Conservation (phyloP, 2,113 vertebrate genomes). For the Protobothrops mucrosquamatus region DNA sequence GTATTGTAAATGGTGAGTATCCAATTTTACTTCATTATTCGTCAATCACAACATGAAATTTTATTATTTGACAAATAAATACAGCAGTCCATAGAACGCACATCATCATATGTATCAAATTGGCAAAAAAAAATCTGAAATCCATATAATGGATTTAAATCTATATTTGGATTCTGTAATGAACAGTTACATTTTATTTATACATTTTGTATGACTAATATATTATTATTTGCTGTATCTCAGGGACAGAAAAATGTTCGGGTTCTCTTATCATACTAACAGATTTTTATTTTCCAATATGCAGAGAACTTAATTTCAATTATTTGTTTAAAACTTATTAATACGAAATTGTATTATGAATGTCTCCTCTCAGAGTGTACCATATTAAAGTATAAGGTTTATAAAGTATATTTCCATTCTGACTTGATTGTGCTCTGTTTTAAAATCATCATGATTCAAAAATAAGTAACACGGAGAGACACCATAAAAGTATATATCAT, state of each 20-base stretch:
- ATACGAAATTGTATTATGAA: background rate
- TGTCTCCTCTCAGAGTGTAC: background rate
- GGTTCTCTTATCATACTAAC: background rate
- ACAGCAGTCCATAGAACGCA: background rate
- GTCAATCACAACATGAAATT: background rate
- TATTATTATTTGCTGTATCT: background rate
- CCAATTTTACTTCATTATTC: background rate
- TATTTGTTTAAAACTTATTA: background rate
- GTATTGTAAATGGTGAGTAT: background rate
- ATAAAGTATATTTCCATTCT: background rate
- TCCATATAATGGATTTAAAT: background rate
- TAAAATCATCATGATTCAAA: background rate
- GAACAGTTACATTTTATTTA: background rate
- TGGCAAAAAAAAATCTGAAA: background rate
- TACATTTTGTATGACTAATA: background rate
- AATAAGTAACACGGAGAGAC: background rate
- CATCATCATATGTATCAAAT: background rate
- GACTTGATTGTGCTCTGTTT: background rate
- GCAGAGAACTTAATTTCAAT: background rate
- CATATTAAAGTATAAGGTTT: background rate
- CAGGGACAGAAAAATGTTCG: background rate
- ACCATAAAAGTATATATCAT: background rate
- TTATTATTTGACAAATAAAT: background rate
- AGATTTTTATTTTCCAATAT: background rate
- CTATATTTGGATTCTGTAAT: background rate